Base-by-base conservation (phyloP, 2,888 invertebrate genomes). In the Lampropteryx suffumata region DNA sequence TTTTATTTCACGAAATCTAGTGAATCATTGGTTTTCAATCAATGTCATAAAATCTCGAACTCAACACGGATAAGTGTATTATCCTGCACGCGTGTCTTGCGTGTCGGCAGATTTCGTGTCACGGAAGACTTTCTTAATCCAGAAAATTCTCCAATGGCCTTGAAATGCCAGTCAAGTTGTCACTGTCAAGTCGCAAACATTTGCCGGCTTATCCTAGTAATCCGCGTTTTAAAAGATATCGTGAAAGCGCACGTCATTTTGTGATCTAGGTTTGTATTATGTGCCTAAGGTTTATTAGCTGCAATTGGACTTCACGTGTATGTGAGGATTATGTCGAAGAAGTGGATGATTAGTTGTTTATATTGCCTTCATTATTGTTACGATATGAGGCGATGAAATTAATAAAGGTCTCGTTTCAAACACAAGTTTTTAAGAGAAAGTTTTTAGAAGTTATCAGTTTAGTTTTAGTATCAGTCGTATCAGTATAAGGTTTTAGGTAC, bases 271-370 rank as follows among this genome's bases (percentile, higher is more conserved):
- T 40, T 67, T 55, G 53, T 49, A 49, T 54, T 59, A 61, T 59
- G 49, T 65, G 55, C 64, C 65, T 65, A 65, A 66, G 64, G 64
- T 71, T 71, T 74, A 69, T 69, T 64, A 64, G 35, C 51, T 58
- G 61, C 58, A 55, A 59, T 66, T 60, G 57, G 42, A 58, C 47
- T 55, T 55, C 49, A 43, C 47, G 35, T 48, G 52, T 55, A 57
- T 58, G 53, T 36, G 30, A 33, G 51, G 55, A 54, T 33, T 52
- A 52, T 49, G 30, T 45, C 28, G 33, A 55, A 46, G 49, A 55
- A 55, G 49, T 57, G 43, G 51, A 57, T 44, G 12, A 36, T 45
- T 30, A 43, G n/a, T n/a, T 14, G 10, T 21, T 21, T 40, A 9
- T 32, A 24, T 43, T 27, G 12, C 10, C 11, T 17, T n/a, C n/a